Conservation (phyloP, 2,797 vertebrate genomes). For the Falco concolor region DNA sequence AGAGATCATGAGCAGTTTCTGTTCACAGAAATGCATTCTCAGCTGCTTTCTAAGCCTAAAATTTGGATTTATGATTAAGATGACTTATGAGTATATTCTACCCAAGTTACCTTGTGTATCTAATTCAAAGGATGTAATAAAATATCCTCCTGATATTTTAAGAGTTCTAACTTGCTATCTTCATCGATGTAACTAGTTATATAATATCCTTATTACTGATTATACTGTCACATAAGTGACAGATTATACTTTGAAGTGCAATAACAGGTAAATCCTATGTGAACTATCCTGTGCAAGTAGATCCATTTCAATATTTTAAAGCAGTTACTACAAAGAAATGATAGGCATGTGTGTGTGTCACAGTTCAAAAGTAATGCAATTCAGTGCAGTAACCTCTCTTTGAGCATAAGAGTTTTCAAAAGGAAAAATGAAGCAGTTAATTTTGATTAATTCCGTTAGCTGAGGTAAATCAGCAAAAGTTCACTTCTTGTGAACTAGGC, state of each 20-base stretch:
- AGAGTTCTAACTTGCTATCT: not conserved
- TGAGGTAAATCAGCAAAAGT: not conserved
- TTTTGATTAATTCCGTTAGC: not conserved
- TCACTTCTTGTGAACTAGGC: not conserved
- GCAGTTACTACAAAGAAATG: not conserved
- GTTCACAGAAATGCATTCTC: not conserved
- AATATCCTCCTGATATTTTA: not conserved
- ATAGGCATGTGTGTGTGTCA: not conserved
- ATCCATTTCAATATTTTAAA: not conserved
- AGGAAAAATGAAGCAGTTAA: not conserved
- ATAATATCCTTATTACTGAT: not conserved
- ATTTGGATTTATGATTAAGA: not conserved
- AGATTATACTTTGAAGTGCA: not conserved
- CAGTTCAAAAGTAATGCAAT: not conserved
- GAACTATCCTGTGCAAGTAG: not conserved
- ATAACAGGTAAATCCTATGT: not conserved
- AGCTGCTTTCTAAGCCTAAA: not conserved
- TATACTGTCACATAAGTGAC: not conserved
- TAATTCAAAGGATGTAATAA: not conserved
- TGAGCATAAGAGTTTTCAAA: not conserved
- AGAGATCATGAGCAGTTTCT: not conserved
- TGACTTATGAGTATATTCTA: not conserved
- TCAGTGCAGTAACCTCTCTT: not conserved
- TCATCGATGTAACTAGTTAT: not conserved
- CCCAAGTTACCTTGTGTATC: not conserved